Conservation (phyloP, 2,797 vertebrate species). For the Otus scops region DNA sequence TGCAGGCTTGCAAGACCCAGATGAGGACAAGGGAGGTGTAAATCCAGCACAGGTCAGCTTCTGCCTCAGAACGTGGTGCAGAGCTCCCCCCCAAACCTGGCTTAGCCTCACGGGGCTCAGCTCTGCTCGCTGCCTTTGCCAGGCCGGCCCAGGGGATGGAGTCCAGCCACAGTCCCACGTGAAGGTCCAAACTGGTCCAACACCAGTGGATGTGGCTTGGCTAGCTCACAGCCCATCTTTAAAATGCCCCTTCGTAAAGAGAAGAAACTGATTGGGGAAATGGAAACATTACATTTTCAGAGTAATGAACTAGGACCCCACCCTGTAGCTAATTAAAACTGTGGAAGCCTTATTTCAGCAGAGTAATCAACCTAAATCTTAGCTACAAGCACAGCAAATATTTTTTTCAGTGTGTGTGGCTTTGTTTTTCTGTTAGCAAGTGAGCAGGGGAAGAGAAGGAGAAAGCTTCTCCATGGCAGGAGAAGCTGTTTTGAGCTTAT, state of each 20-base stretch:
- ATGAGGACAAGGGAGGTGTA: neutral
- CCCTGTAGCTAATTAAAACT: conserved; percentile 26
- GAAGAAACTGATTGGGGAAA: neutral
- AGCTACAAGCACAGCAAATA: neutral
- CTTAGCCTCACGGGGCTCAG: neutral
- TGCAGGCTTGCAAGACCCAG: too few relatives aligned
- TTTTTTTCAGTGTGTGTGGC: neutral
- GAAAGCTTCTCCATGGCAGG: neutral
- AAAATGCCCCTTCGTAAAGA: neutral
- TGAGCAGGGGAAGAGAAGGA: neutral
- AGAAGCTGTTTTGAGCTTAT: neutral
- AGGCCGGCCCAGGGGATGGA: neutral
- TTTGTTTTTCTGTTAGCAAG: neutral
- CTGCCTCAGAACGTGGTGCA: neutral
- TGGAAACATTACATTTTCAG: neutral
- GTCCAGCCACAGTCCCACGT: neutral
- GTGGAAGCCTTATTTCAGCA: conserved; percentile 27
- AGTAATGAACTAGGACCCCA: conserved; percentile 18
- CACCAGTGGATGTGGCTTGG: neutral
- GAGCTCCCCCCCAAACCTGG: neutral
- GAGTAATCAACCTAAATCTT: conserved; percentile 40
- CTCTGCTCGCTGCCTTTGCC: neutral
- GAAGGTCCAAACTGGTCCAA: neutral
- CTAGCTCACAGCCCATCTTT: neutral
- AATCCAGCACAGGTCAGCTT: neutral